A percentile compares a stretch with the other conserved stretches of the same genome.
Evolutionary conservation across 2,888 invertebrate genomes (phyloP).

Genomic region (Hyalella azteca): DNA sequence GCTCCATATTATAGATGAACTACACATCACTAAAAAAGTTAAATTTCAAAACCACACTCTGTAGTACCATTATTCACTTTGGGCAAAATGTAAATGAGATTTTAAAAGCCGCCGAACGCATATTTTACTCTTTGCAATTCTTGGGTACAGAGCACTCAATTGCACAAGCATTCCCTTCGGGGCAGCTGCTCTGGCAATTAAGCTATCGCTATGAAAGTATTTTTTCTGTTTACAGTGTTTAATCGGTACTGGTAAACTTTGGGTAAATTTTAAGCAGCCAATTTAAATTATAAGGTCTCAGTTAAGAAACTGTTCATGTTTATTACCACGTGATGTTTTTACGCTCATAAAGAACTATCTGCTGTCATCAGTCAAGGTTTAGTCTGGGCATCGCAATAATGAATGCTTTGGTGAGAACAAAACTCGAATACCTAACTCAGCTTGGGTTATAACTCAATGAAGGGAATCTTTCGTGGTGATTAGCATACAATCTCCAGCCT

Average conservation of each 20-base stretch:
- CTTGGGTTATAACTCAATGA: constrained; percentile 5
- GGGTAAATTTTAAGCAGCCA: background rate
- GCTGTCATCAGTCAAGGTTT: constrained; percentile 32
- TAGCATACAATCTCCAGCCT: constrained; percentile 8
- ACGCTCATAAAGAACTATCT: constrained; percentile 21
- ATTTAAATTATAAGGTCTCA: background rate
- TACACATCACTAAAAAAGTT: too few relatives aligned
- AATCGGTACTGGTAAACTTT: background rate
- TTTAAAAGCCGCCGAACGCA: too few relatives aligned
- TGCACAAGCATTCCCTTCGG: too few relatives aligned
- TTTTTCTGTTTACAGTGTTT: background rate
- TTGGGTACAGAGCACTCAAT: too few relatives aligned
- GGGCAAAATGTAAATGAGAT: too few relatives aligned
- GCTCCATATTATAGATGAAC: too few relatives aligned
- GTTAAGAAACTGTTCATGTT: background rate
- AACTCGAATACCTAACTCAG: background rate
- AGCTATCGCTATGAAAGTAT: background rate
- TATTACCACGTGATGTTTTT: constrained; percentile 1
- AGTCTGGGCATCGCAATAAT: constrained; percentile 4
- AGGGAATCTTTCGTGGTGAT: constrained; percentile 6
- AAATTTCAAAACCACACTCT: too few relatives aligned
- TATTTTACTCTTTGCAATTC: too few relatives aligned
- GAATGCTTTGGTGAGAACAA: constrained; percentile 15
- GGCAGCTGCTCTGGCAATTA: background rate
- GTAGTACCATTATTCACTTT: too few relatives aligned